Base-by-base conservation (phyloP, 2,797 vertebrate species). In the Onychomys leucogaster region DNA sequence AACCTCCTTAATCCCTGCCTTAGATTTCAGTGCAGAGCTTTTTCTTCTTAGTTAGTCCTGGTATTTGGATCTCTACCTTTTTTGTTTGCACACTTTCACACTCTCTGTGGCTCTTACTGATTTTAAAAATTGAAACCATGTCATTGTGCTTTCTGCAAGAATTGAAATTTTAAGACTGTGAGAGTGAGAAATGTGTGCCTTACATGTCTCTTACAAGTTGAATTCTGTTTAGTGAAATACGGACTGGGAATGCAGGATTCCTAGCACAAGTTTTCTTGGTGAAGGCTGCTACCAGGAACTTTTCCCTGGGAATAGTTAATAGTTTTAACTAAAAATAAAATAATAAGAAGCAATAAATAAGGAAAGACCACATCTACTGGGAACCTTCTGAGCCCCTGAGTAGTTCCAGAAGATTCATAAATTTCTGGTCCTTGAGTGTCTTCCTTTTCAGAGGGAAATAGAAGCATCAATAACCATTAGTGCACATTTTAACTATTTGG, bases 381-480 rank as follows among this genome's bases (percentile, higher is more conserved):
- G 94, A 95, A 92, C 46, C 92, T 98, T 85, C n/a, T 77, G 91
- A 89, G n/a, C 94, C 89, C 71, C 49, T 86, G 89, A 71, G 52
- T 89, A 89, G 95, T 94, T 94, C 94, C 94, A 96, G 77, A 93
- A 91, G 32, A 92, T 97, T 96, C 95, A 11, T 61, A 76, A 27
- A 77, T 95, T 96, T 95, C 76, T 90, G 94, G 97, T 96, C 90
- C 81, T 65, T 14, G 27, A 95, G 67, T 98, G 97, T 97, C 95
- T 98, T 99, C 98, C 97, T 98, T 97, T 98, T 97, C 95, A 98
- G 96, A 77, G 94, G 96, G 94, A 98, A 98, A 96, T 77, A 43
- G 90, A 96, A 75, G 23, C 96, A 97, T 95, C 97, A 93, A 93
- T 97, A 98, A 96, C 97, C 95, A 98, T 98, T 98, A 98, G 95